Evolutionary conservation across 64 coral and sea anemone species (phyloP), one percentile per base, ranked within the genome.

Genomic region (Stichodactyla mertensii): DNA sequence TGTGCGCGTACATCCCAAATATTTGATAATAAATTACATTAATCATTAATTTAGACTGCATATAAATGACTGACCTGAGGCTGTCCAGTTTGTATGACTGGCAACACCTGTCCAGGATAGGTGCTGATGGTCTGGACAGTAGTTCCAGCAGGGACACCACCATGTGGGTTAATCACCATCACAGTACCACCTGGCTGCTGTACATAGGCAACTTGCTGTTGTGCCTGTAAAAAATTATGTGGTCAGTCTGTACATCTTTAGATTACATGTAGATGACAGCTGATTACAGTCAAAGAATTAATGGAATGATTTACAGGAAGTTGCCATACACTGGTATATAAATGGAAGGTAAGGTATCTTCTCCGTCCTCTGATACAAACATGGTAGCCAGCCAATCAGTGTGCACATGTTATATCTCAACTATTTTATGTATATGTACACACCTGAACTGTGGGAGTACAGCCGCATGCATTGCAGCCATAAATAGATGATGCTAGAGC

Each of bases 401-500:
- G 31, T 36, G 2, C 31, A 36, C 31, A 36, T 36, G 31, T 36
- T 36, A 36, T 36, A 36, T 36, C 31, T 36, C 31, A 58, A 58
- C 15, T 58, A 45, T 31, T 59, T 59, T 16, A 59, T 66, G 61
- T 64, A 16, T 64, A 64, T 18, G 59, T 16, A 22, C 62, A 7
- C 59, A 66, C 62, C 62, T 66, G 62, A 66, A 66, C 9, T n/a
- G 62, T 66, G 54, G 64, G 52, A 18, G 62, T 22, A 82, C 64
- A 83, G 26, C 89, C 86, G 45, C 84, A 84, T 23, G 83, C 84
- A 67, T 67, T 86, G 52, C 89, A 91, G 54, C 89, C 84, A 60
- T 91, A 91, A 26, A 91, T 86, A 69, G 89, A 86, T 4, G 89
- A 79, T 56, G 89, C 31, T 12, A 91, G 69, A 45, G 83, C 83